A percentile compares a stretch with the other conserved stretches of the same genome.
These are phyloP conservation scores for Semicossyphus pulcher DNA, from an alignment of 2,113 vertebrate species.

Conservation along the genomic window DNA sequence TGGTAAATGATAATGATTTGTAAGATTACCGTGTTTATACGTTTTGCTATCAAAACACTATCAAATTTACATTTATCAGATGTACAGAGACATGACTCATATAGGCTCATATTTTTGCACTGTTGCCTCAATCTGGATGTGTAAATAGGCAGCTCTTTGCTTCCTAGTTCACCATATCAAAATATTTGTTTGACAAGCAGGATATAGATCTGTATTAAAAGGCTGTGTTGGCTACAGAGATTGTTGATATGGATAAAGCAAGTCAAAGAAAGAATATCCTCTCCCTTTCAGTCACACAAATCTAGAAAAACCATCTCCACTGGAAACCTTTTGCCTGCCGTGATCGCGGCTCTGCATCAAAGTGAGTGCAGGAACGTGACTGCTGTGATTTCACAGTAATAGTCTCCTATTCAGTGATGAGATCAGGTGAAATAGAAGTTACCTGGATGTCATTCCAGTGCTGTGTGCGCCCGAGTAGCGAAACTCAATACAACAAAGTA, in stretches of 20 bases:
- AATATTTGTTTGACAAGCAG: background rate
- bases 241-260: background rate
- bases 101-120: too few species aligned
- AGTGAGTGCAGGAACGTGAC: background rate
- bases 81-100: too few species aligned
- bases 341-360: background rate
- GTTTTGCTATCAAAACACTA: too few species aligned
- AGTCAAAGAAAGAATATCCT: background rate
- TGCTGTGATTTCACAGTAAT: background rate
- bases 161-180: too few species aligned
- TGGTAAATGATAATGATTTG: too few species aligned
- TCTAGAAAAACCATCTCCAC: background rate
- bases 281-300: background rate
- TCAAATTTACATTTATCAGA: too few species aligned
- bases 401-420: background rate
- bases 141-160: too few species aligned
- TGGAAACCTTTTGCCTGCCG: background rate
- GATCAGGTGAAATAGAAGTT: slow-evolving; percentile 3
- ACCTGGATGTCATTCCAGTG: slow-evolving; percentile 8
- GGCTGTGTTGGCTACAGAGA: background rate
- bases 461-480: background rate
- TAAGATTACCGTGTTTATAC: too few species aligned
- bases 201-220: background rate
- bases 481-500: background rate
- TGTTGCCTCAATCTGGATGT: too few species aligned